A percentile compares a stretch with the other conserved stretches of the same genome.
phyloP scores from a whole-genome alignment of 2,113 vertebrate genomes.

The mouse (Mus musculus) region GRCm39 chr17:6063001-6063500 shows the following conservation, averaged over 20 bases:
- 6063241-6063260: background rate
- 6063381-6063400: background rate
- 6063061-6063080: background rate
- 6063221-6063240: background rate
- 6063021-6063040: background rate
- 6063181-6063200: background rate
- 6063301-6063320: background rate
- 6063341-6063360: background rate
- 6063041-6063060: background rate
- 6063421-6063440: fast-evolving
- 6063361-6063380: background rate
- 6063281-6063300: background rate
- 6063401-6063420: background rate
- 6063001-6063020: background rate
- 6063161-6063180: background rate
- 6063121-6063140: background rate
- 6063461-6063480: background rate
- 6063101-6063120: background rate
- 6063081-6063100: background rate
- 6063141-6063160: background rate
- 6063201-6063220: background rate
- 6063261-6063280: background rate
- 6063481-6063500: fast-evolving
- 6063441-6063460: background rate
- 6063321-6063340: background rate